Evolutionary conservation across 2,797 vertebrate species (phyloP).

Genomic region (Loris lydekkerianus): DNA sequence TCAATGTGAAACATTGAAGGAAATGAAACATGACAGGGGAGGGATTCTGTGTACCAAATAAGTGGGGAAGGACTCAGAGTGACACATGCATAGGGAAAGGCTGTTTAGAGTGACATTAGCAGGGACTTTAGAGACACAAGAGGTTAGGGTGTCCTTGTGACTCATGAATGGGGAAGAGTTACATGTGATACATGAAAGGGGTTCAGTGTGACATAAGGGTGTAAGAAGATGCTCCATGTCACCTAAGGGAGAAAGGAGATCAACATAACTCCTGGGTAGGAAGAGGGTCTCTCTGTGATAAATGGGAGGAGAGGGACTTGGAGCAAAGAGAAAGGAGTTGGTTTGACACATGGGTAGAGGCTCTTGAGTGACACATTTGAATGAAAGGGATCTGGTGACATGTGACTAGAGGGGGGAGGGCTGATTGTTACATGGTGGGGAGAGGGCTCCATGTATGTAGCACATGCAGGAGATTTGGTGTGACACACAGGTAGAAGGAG

Average conservation of each 20-base stretch:
- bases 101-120: too few relatives aligned
- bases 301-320: too few relatives aligned
- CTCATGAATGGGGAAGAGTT: too few relatives aligned
- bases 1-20: too few relatives aligned
- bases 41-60: background rate
- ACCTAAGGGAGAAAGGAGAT: background rate
- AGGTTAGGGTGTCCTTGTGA: background rate
- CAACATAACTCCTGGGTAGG: background rate
- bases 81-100: background rate
- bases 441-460: background rate
- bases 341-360: background rate
- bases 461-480: background rate
- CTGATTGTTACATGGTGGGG: background rate
- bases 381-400: background rate
- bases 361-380: background rate
- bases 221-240: background rate
- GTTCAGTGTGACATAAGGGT: too few relatives aligned
- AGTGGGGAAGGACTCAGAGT: background rate
- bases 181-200: background rate
- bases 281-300: background rate
- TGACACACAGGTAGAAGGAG: background rate
- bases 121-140: too few relatives aligned
- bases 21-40: background rate
- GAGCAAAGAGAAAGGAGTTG: background rate
- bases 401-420: background rate